Evolutionary conservation across 2,888 invertebrate species (phyloP).

Genomic region (Ormyrus rosae): DNA sequence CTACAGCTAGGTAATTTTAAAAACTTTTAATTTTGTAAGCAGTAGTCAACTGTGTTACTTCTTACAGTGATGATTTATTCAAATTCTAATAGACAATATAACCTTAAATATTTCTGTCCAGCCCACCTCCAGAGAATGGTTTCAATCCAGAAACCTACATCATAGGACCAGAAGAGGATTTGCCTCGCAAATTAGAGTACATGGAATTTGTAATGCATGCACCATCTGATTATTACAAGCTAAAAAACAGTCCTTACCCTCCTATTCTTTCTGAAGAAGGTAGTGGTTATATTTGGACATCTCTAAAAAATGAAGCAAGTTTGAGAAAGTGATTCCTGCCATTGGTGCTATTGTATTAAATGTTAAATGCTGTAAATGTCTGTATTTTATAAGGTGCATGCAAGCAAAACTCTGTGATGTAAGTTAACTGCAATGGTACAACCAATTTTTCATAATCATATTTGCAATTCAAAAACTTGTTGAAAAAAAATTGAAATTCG

Average conservation of each 20-base stretch:
- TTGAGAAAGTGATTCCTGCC: constrained; percentile 59
- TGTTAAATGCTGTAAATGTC: constrained; percentile 29
- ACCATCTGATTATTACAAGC: constrained; percentile 92
- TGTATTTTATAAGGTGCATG: constrained; percentile 23
- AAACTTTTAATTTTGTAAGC: too few relatives aligned
- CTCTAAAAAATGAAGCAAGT: constrained; percentile 68
- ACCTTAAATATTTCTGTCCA: constrained; percentile 57
- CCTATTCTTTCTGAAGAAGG: constrained; percentile 74
- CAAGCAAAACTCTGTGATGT: constrained; percentile 39
- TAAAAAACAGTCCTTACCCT: constrained; percentile 87
- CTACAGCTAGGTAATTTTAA: constrained; percentile 79
- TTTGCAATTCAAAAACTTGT: constrained; percentile 13
- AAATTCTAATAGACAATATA: too few relatives aligned
- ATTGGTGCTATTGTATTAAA: constrained; percentile 31
- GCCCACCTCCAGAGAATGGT: constrained; percentile 85
- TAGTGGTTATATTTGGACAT: constrained; percentile 72
- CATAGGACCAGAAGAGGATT: constrained; percentile 93
- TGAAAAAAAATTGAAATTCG: constrained; percentile 10
- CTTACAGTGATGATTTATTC: too few relatives aligned
- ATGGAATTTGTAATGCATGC: constrained; percentile 96
- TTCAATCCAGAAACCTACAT: constrained; percentile 94
- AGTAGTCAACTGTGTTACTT: too few relatives aligned
- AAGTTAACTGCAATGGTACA: constrained; percentile 33
- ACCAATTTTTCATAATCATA: constrained; percentile 23
- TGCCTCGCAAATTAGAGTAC: constrained; percentile 89